phyloP scores from a whole-genome alignment of 2,888 invertebrate genomes.

The Diarsia rubi region DNA sequence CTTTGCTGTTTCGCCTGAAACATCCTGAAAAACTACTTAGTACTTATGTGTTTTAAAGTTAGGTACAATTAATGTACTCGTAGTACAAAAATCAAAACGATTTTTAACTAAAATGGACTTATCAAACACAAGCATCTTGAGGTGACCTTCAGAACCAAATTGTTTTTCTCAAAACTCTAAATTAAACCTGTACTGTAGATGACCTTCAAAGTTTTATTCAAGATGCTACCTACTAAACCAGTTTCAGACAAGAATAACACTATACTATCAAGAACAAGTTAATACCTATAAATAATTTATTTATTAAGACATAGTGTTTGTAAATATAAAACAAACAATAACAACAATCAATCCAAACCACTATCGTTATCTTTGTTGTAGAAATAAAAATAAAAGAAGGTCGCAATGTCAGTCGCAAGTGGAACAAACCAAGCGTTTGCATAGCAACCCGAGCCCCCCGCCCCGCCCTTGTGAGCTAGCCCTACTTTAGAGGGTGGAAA shows the following conservation, averaged over 20 bases:
- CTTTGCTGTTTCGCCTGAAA: neutral
- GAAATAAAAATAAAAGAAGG: slow-evolving; percentile 31
- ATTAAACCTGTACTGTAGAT: slow-evolving; percentile 1
- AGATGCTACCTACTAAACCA: slow-evolving; percentile 30
- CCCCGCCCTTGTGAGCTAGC: slow-evolving; percentile 69
- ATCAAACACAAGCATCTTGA: slow-evolving; percentile 13
- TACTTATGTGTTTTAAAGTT: too few species aligned
- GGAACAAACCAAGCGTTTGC: slow-evolving; percentile 71
- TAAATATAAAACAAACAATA: neutral
- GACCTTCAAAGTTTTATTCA: slow-evolving; percentile 10
- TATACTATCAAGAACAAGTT: neutral
- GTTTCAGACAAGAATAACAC: neutral
- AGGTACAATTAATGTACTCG: neutral
- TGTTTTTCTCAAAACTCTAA: neutral
- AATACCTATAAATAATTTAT: neutral
- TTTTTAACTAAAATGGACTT: neutral
- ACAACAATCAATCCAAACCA: neutral
- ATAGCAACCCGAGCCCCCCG: slow-evolving; percentile 79
- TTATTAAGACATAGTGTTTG: neutral
- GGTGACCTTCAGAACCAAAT: slow-evolving; percentile 17
- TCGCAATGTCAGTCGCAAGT: slow-evolving; percentile 59
- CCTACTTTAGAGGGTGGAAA: slow-evolving; percentile 52
- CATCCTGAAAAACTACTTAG: neutral
- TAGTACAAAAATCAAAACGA: neutral
- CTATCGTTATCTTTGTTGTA: slow-evolving; percentile 21